These are phyloP conservation scores for Blastobasis adustella DNA, from an alignment of 2,888 invertebrate genomes.

Conservation along the genomic window DNA sequence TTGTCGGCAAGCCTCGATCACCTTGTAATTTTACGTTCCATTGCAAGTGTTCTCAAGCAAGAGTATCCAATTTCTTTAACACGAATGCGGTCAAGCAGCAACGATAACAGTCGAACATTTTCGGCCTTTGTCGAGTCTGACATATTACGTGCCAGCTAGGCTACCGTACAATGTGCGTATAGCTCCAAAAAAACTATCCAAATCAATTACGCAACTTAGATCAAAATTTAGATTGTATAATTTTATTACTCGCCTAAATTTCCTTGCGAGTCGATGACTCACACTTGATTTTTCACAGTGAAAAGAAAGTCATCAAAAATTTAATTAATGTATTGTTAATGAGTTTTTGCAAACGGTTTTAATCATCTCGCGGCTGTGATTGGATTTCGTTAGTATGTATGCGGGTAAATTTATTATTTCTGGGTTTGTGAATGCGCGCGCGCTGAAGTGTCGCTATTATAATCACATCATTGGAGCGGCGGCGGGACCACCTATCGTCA, in stretches of 20 bases:
- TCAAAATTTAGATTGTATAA: constrained; percentile 17
- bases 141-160: constrained; percentile 28
- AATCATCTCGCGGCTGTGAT: constrained; percentile 20
- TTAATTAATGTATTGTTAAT: constrained; percentile 48
- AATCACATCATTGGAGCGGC: constrained; percentile 59
- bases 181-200: constrained; percentile 19
- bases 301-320: constrained; percentile 45
- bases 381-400: too few relatives aligned
- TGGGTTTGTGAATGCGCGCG: constrained; percentile 47
- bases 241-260: constrained; percentile 15
- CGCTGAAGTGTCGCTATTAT: constrained; percentile 67
- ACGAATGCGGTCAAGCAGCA: constrained; percentile 51
- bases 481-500: constrained; percentile 66
- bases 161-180: constrained; percentile 5
- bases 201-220: constrained; percentile 16
- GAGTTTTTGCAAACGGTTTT: constrained; percentile 24
- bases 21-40: constrained; percentile 63
- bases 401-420: constrained; percentile 23
- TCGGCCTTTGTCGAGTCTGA: constrained; percentile 36
- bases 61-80: constrained; percentile 63
- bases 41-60: constrained; percentile 59
- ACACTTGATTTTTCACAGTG: constrained; percentile 24
- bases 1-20: constrained; percentile 40
- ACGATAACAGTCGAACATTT: constrained; percentile 56
- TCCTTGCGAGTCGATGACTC: constrained; percentile 21